Conservation (phyloP, 2,888 invertebrate genomes). For the Oscheius sp. region DNA sequence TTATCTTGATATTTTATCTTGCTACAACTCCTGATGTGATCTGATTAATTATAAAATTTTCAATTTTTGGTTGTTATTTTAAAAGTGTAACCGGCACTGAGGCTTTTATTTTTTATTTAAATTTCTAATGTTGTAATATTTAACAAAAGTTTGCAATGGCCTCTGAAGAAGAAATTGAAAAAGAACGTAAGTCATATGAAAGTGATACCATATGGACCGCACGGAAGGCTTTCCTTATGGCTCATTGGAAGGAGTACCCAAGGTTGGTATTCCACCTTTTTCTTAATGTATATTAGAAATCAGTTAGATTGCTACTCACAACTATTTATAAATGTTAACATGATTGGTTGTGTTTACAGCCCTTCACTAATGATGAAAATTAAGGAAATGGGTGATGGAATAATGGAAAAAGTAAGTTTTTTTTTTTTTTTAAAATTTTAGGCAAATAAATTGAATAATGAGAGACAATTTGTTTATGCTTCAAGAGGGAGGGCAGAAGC, state of each 20-base stretch:
- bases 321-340: slow-evolving; percentile 49
- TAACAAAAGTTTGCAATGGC: neutral
- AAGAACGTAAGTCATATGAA: slow-evolving; percentile 45
- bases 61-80: too few species aligned
- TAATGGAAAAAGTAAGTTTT: slow-evolving; percentile 28
- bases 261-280: slow-evolving; percentile 32
- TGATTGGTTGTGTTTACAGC: slow-evolving; percentile 50
- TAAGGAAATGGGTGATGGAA: slow-evolving; percentile 41
- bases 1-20: neutral
- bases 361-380: slow-evolving; percentile 45
- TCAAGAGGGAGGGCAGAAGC: slow-evolving; percentile 23
- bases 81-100: too few species aligned
- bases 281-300: slow-evolving; percentile 36
- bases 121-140: neutral
- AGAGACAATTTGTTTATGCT: slow-evolving; percentile 24
- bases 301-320: slow-evolving; percentile 51
- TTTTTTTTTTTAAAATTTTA: neutral
- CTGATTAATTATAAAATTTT: too few species aligned
- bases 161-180: slow-evolving; percentile 34
- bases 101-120: neutral
- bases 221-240: slow-evolving; percentile 44
- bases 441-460: slow-evolving; percentile 14
- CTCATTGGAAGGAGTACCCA: slow-evolving; percentile 47
- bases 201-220: slow-evolving; percentile 47
- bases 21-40: neutral